Evolutionary conservation across 2,888 invertebrate genomes (phyloP), one percentile per base, ranked within the genome.

Genomic region (Tenthredo amoena): DNA sequence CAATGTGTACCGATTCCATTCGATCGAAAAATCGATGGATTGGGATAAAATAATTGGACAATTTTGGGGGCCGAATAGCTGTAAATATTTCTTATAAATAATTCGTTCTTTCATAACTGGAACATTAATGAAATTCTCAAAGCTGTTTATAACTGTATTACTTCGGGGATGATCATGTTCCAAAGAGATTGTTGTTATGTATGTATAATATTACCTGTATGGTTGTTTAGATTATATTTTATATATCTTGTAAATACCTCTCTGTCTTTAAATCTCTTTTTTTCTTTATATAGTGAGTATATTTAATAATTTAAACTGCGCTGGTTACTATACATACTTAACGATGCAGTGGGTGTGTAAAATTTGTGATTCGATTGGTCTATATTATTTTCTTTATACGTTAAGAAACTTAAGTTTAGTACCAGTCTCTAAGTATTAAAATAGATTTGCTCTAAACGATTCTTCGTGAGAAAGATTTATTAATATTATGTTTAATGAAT

Each of bases 321-420:
- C 65, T 83, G 68, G 68, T 83, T 83, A 83, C 68, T 83, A 83
- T 83, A 43, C 68, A 83, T 83, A 83, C 65, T 83, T 83, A 83
- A 83, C 83, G 47, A 83, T 50, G 83, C 68, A 71, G 71, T 71
- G 68, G 83, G 83, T 83, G 83, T 83, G 71, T 83, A 31, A 83
- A n/a, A 83, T 68, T 83, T 83, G 83, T 83, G 83, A 83, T 83
- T 83, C 31, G 83, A 65, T 83, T 83, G 68, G 83, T 31, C 9
- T 83, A n/a, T 71, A 83, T 37, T 26, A 40, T 83, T 26, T 68
- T 37, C 9, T 21, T 47, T 10, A 43, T 43, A 43, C 43, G 3
- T 74, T 74, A 18, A 62, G 83, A 50, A 68, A 26, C 83, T 83
- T 18, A 34, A 82, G 65, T 82, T 55, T 82, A 43, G 65, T 43